Evolutionary conservation across 2,888 invertebrate genomes (phyloP), one percentile per base, ranked within the genome.

Genomic region (Tachina fera): DNA sequence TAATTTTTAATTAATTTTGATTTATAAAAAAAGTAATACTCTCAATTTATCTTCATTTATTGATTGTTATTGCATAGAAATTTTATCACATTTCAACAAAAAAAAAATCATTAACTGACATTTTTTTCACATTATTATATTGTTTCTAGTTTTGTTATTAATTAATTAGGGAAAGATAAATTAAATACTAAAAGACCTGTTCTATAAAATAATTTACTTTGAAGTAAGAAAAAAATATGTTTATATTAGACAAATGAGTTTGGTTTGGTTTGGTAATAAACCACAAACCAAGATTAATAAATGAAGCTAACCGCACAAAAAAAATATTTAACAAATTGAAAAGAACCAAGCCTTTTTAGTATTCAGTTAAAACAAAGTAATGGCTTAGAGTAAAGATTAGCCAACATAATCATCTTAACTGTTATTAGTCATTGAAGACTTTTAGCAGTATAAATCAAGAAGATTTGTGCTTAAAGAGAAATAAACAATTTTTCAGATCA

Each of bases 81-180:
- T 31, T 31, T 31, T 31, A 31, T 31, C 31, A 31, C 31, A 31
- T 6, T 31, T 31, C 31, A 31, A 31, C 6, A 31, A 6, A 31
- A 9, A 5, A n/a, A 9, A 5, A n/a, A 49, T n/a, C n/a, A 51
- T 51, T n/a, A 8, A 8, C 3, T 8, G 10, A 31, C n/a, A 39
- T 10, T 56, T 31, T 19, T 11, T 22, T n/a, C 19, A 1, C 39
- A 16, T 43, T 47, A n/a, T 41, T 45, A 22, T 47, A 22, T 65
- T 19, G 31, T 47, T 47, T 45, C n/a, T 9, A 31, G 13, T 56
- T 14, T 43, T 22, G 6, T 45, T 56, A 43, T 56, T 70, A 70
- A 70, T 56, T 70, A 14, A 43, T 31, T 31, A 31, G 31, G 31
- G 14, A 70, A 56, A 43, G 19, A 70, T 53, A 70, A 70, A 70